A percentile compares a stretch with the other conserved stretches of the same genome.
phyloP scores from a whole-genome alignment of 1,140 invertebrate genomes.

The Papilio xuthus region DNA sequence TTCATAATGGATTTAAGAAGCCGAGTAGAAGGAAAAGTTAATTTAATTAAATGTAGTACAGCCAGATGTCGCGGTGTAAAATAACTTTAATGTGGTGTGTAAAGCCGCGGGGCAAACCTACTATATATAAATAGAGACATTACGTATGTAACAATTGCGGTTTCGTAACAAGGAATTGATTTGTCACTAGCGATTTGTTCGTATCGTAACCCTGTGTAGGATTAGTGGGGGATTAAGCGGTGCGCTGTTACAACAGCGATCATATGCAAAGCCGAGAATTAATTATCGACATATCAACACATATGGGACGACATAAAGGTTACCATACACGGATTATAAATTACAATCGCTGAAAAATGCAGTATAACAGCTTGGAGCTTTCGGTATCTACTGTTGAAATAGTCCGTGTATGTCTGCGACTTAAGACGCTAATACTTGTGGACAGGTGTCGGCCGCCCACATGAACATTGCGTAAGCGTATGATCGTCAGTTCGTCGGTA shows the following conservation, averaged over 20 bases:
- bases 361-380: not conserved
- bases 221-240: slow-evolving; percentile 22
- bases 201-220: slow-evolving; percentile 30
- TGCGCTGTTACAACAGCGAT: slow-evolving; percentile 26
- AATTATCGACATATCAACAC: slow-evolving; percentile 55
- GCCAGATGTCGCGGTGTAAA: not conserved
- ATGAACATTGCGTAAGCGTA: slow-evolving; percentile 66
- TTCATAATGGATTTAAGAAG: not conserved
- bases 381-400: not conserved
- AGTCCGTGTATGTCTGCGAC: not conserved
- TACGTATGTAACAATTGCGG: slow-evolving; percentile 14
- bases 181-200: slow-evolving; percentile 34
- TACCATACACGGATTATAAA: not conserved
- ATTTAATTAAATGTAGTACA: not conserved
- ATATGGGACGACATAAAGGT: slow-evolving; percentile 44
- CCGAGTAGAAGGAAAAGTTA: not conserved
- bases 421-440: slow-evolving; percentile 58
- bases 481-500: slow-evolving; percentile 57
- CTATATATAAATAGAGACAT: slow-evolving; percentile 17
- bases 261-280: slow-evolving; percentile 39
- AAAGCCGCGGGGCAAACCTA: not conserved
- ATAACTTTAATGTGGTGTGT: not conserved
- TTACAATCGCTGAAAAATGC: not conserved
- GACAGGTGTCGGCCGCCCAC: slow-evolving; percentile 71
- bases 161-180: slow-evolving; percentile 27